Conservation (phyloP, 2,113 vertebrate species). For the Daphoenositta chrysoptera region DNA sequence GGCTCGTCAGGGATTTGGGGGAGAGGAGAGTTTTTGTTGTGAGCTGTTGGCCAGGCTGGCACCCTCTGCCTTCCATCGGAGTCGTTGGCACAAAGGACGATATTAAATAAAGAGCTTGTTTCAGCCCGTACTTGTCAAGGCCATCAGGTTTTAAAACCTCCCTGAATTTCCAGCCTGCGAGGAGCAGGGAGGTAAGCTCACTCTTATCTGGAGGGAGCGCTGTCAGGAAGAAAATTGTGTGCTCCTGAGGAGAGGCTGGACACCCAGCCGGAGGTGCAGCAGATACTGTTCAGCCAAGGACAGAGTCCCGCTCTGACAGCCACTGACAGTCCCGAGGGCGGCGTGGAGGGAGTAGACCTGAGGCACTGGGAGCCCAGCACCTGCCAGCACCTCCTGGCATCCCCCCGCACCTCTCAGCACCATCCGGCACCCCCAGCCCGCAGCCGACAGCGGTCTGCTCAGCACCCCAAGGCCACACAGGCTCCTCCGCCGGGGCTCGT, state of each 20-base stretch:
- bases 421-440: background rate
- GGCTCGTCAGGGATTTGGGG: background rate
- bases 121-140: background rate
- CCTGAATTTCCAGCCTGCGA: background rate
- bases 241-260: background rate
- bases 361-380: background rate
- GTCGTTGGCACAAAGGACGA: rapidly evolving
- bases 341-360: background rate
- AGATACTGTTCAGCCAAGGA: background rate
- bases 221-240: background rate
- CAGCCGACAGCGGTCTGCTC: background rate
- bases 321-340: background rate
- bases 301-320: background rate
- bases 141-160: background rate
- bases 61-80: too few relatives aligned
- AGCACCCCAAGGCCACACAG: background rate
- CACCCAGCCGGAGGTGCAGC: rapidly evolving
- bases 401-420: background rate
- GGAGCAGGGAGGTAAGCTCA: background rate
- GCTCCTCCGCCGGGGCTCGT: background rate
- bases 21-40: background rate
- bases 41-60: background rate
- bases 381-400: background rate
- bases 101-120: background rate
- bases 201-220: background rate